Conservation (phyloP, 2,888 invertebrate genomes). For the Calameuta pallipes region DNA sequence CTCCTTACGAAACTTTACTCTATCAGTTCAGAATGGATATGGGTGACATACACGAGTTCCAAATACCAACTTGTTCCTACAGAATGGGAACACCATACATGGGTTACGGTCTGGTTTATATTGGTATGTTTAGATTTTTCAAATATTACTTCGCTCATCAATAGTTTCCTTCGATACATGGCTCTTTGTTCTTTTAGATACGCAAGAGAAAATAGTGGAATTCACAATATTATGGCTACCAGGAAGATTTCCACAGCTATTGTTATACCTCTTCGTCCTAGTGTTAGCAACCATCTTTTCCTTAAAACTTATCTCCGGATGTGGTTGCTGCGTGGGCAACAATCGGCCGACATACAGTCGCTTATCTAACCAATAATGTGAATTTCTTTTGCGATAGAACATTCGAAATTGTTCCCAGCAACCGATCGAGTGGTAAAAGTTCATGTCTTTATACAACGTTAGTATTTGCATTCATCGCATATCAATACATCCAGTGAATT, state of each 20-base stretch:
- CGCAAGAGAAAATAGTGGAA: slow-evolving; percentile 69
- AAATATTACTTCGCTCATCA: neutral
- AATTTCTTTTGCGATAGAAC: neutral
- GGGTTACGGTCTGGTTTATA: slow-evolving; percentile 86
- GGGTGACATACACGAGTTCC: slow-evolving; percentile 76
- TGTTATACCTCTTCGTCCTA: slow-evolving; percentile 68
- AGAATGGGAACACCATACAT: slow-evolving; percentile 91
- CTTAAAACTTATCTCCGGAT: slow-evolving; percentile 38
- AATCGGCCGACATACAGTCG: slow-evolving; percentile 49
- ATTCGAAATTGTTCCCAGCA: neutral
- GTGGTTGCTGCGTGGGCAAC: slow-evolving; percentile 43
- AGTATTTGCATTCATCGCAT: neutral
- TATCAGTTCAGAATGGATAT: slow-evolving; percentile 66
- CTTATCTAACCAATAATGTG: slow-evolving; percentile 36
- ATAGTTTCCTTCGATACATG: slow-evolving; percentile 3
- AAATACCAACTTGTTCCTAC: slow-evolving; percentile 95
- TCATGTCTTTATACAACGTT: neutral
- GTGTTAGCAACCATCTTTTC: slow-evolving; percentile 49
- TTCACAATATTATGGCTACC: slow-evolving; percentile 87
- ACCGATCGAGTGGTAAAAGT: neutral
- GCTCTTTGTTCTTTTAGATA: slow-evolving; percentile 69
- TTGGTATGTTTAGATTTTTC: slow-evolving; percentile 70
- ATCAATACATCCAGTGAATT: neutral
- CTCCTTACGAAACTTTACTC: slow-evolving; percentile 59
- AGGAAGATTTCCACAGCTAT: slow-evolving; percentile 74